Evolutionary conservation across 2,113 vertebrate species (phyloP).

Genomic region (Indri indri): DNA sequence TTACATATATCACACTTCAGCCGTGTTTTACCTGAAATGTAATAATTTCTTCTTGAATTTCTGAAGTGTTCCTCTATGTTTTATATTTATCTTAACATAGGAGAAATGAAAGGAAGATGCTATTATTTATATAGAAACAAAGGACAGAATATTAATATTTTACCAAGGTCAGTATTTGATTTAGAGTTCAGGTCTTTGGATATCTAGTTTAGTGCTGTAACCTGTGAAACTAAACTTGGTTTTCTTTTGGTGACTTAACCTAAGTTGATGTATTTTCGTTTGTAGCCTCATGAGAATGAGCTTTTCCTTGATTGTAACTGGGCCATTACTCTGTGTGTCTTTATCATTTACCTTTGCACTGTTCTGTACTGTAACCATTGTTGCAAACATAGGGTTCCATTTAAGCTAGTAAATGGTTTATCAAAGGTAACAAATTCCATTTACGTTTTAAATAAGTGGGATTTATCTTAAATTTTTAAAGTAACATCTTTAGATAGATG

Average conservation of each 20-base stretch:
- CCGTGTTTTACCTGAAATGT: background rate
- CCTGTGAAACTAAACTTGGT: background rate
- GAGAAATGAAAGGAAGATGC: background rate
- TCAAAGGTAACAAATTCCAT: background rate
- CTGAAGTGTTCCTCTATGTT: background rate
- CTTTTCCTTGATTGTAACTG: background rate
- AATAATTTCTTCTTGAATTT: background rate
- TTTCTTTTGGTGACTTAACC: background rate
- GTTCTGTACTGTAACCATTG: background rate
- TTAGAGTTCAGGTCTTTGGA: background rate
- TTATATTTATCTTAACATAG: background rate
- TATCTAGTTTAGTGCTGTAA: background rate
- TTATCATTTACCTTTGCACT: background rate
- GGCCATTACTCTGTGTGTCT: background rate
- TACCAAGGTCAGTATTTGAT: background rate
- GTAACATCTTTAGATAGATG: background rate
- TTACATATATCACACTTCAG: background rate
- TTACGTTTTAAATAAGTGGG: background rate
- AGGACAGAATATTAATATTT: background rate
- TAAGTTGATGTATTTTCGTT: background rate
- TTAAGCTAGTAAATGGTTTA: background rate
- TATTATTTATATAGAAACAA: background rate
- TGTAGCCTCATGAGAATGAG: background rate
- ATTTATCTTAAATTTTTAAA: slow-evolving; percentile 12
- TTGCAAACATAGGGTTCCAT: background rate